Evolutionary conservation across 2,113 vertebrate genomes (phyloP).

Genomic region (Nothoprocta pentlandii): DNA sequence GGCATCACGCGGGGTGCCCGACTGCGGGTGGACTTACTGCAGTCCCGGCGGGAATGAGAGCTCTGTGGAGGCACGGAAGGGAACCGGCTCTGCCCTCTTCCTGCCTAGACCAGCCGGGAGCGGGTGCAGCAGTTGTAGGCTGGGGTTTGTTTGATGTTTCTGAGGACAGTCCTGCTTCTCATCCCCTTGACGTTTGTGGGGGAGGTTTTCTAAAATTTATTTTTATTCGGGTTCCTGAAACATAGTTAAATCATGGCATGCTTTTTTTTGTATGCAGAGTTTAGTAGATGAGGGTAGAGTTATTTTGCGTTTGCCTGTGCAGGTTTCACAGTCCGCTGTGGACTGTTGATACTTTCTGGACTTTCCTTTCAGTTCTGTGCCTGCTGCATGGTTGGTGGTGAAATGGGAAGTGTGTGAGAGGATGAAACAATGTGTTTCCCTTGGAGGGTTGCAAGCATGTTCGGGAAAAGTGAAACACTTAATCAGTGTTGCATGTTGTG

Average conservation of each 20-base stretch:
- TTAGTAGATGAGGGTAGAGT: neutral
- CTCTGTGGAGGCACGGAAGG: neutral
- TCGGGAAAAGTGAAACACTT: neutral
- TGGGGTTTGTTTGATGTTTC: neutral
- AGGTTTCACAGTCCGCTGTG: neutral
- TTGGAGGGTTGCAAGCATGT: neutral
- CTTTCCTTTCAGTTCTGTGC: neutral
- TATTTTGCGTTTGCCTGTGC: neutral
- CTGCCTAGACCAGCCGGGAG: neutral
- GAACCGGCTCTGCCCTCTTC: neutral
- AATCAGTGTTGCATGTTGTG: conserved; percentile 14
- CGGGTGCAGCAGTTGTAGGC: neutral
- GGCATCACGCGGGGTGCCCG: too few species aligned
- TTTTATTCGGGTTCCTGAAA: neutral
- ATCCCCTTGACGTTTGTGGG: too few species aligned
- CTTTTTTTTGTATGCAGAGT: conserved; percentile 6
- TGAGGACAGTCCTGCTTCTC: neutral
- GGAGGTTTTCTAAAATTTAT: too few species aligned
- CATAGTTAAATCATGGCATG: neutral
- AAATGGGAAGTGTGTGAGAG: conserved; percentile 12
- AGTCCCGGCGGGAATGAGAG: too few species aligned
- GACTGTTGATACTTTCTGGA: neutral
- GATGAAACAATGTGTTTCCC: neutral
- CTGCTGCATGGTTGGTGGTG: conserved; percentile 17
- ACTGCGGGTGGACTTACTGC: too few species aligned